Evolutionary conservation across 2,888 invertebrate species (phyloP).

Genomic region (Hypomecis atomaria): DNA sequence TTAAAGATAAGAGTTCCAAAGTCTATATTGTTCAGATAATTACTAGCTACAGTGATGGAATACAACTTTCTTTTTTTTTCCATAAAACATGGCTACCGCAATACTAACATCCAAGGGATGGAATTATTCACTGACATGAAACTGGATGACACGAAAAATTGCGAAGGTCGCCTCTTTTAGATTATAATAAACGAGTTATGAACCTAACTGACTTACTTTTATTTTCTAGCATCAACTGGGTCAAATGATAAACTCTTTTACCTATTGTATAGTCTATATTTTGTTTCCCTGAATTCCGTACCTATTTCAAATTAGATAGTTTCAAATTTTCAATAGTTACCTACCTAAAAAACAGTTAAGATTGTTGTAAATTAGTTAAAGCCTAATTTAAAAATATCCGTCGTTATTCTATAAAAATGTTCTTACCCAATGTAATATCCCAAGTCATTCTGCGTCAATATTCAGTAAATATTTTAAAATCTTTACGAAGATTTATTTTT

Average conservation of each 20-base stretch:
- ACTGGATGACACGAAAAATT: slow-evolving; percentile 64
- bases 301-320: no score
- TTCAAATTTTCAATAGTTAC: no score
- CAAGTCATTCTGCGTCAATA: slow-evolving; percentile 61
- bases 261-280: no score
- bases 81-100: slow-evolving; percentile 51
- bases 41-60: no score
- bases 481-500: not conserved
- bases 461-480: not conserved
- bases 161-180: slow-evolving; percentile 54
- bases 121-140: slow-evolving; percentile 66
- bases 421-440: slow-evolving; percentile 67
- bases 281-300: no score
- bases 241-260: slow-evolving; percentile 4
- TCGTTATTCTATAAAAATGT: slow-evolving; percentile 1
- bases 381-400: not conserved
- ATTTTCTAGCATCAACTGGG: slow-evolving; percentile 32
- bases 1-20: no score
- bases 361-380: no score
- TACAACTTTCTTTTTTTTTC: not conserved
- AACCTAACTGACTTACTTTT: slow-evolving; percentile 18
- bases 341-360: no score
- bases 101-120: slow-evolving; percentile 53
- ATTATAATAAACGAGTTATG: slow-evolving; percentile 31
- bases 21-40: no score